Conservation (phyloP, 2,113 vertebrate genomes). For the Rhabdornis inornatus region DNA sequence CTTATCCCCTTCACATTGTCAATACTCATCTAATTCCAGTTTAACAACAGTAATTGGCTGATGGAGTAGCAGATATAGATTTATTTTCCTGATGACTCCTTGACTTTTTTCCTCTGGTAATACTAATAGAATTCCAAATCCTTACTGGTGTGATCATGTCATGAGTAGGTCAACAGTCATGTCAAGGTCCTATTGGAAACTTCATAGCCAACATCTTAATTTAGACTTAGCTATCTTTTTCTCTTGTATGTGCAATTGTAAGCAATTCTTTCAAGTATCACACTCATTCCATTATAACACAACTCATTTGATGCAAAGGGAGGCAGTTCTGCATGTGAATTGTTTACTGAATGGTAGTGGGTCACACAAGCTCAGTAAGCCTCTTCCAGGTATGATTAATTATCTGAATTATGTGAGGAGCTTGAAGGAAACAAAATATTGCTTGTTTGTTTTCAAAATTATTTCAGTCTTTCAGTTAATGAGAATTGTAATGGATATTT, state of each 20-base stretch:
- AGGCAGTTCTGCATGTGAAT: constrained; percentile 77
- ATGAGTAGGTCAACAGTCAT: constrained; percentile 98
- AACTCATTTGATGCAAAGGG: constrained; percentile 77
- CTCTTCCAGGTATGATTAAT: constrained; percentile 40
- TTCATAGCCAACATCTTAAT: constrained; percentile 98
- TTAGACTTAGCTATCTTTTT: constrained; percentile 88
- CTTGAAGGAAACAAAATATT: not conserved
- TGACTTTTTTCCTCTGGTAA: constrained; percentile 96
- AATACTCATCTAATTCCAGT: constrained; percentile 99
- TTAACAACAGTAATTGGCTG: constrained; percentile 99
- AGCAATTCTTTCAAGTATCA: constrained; percentile 78
- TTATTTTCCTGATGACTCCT: constrained; percentile 99
- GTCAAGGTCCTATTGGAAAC: constrained; percentile 99
- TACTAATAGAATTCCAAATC: constrained; percentile 99
- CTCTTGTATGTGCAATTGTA: constrained; percentile 79
- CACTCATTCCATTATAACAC: constrained; percentile 77
- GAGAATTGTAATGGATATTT: not conserved
- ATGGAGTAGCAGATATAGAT: constrained; percentile 99
- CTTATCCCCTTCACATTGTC: constrained; percentile 91
- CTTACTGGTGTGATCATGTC: constrained; percentile 91
- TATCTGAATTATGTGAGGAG: not conserved
- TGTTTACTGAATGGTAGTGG: constrained; percentile 58
- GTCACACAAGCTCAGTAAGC: constrained; percentile 47
- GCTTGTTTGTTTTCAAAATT: not conserved
- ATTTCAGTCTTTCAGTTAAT: not conserved